phyloP scores from a whole-genome alignment of 1,140 invertebrate genomes.

The Leptinotarsa defecta region DNA sequence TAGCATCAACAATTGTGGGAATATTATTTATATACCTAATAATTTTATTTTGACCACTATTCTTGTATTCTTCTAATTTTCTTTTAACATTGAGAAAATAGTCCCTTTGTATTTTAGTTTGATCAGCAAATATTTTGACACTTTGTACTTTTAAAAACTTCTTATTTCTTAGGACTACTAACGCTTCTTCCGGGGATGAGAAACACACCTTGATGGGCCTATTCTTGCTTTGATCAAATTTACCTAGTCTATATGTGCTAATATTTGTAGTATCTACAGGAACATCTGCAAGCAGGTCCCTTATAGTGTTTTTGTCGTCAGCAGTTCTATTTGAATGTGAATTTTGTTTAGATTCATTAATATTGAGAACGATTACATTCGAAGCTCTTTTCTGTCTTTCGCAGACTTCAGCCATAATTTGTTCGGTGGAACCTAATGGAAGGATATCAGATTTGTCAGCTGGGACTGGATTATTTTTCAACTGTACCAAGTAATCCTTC shows the following conservation, averaged over 20 bases:
- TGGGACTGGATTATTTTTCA: too few species aligned
- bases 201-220: slow-evolving; percentile 14
- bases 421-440: neutral
- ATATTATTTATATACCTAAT: slow-evolving; percentile 10
- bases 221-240: slow-evolving; percentile 10
- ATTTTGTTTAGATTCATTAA: neutral
- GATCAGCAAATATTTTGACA: slow-evolving; percentile 17
- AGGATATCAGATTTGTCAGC: too few species aligned
- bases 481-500: too few species aligned
- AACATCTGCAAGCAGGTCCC: neutral
- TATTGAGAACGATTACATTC: neutral
- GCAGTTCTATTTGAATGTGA: neutral
- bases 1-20: slow-evolving; percentile 11
- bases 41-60: slow-evolving; percentile 5
- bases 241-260: neutral
- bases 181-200: neutral
- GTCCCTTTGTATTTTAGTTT: neutral
- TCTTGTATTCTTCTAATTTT: neutral
- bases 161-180: slow-evolving; percentile 10
- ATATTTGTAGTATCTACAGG: neutral
- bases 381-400: neutral
- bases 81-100: slow-evolving; percentile 7
- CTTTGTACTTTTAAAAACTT: neutral
- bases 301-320: neutral
- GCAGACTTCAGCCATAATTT: neutral